Evolutionary conservation across 2,797 vertebrate genomes (phyloP), one percentile per base, ranked within the genome.

Genomic region (Apogon talboti): DNA sequence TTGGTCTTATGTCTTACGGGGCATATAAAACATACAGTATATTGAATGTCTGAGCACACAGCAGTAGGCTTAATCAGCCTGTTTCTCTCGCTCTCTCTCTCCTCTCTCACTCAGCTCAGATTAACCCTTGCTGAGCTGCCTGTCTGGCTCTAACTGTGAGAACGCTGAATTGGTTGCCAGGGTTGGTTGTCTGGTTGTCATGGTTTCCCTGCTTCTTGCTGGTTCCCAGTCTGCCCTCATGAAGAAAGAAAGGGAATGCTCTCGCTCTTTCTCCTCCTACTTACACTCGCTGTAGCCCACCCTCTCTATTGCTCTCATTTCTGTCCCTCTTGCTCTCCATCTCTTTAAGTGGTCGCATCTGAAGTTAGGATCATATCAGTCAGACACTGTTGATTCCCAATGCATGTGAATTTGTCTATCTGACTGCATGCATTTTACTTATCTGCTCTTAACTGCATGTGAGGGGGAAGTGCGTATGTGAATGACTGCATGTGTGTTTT

Each of bases 151-250:
- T 70, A 77, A 79, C 78, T 82, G 86, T 86, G 81, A 83, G 88
- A 91, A 90, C 11, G 68, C 80, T 21, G 74, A 69, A 60, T 86
- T 83, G 85, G 86, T 86, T 91, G 87, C 90, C 87, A 90, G 85
- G 77, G 79, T 82, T 87, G 87, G 87, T 86, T 89, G 89, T 89
- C 84, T 91, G 87, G 91, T 92, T 92, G 91, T 91, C 92, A 92
- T 92, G 90, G 89, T 92, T 92, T 92, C 87, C 76, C 66, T 84
- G 78, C 78, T 79, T 79, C 84, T 90, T 80, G 78, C 84, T 90
- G 82, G 88, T 92, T 91, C 75, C 84, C 88, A 81, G 87, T 92
- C 89, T 90, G 84, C 81, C 74, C 78, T 83, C 41, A 50, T 66
- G 75, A 85, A 83, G 73, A 72, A 79, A 81, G 76, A 76, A 78